Evolutionary conservation across 2,888 invertebrate species (phyloP).

Genomic region (Caenorhabditis plicata): DNA sequence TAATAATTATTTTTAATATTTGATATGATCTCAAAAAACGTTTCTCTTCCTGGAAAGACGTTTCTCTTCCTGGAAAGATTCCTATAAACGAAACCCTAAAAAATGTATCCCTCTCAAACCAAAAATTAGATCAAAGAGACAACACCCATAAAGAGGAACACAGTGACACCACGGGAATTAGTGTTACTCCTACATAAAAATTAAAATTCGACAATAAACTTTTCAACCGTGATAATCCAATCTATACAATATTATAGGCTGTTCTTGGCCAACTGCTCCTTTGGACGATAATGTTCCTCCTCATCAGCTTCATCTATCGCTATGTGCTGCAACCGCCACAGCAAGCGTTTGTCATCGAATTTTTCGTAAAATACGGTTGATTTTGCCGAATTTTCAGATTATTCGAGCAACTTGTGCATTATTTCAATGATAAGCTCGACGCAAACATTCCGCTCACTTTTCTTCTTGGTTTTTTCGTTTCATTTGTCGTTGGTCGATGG

Average conservation of each 20-base stretch:
- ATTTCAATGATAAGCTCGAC: conserved; percentile 51
- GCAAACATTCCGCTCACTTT: conserved; percentile 50
- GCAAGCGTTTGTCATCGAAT: conserved; percentile 40
- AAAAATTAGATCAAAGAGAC: no score
- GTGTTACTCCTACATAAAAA: no score
- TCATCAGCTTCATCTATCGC: conserved; percentile 56
- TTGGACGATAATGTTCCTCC: conserved; percentile 54
- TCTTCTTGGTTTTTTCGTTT: conserved; percentile 52
- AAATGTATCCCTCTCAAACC: no score
- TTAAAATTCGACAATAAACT: no score
- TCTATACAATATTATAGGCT: conserved; percentile 39
- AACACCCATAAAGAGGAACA: no score
- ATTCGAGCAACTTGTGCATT: conserved; percentile 46
- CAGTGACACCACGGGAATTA: no score
- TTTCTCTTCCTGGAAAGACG: no score
- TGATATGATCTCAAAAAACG: no score
- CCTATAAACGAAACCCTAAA: no score
- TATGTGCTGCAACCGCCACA: conserved; percentile 44
- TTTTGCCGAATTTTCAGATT: conserved; percentile 27
- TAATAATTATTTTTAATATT: no score
- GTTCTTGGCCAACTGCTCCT: conserved; percentile 50
- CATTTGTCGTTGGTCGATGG: conserved; percentile 53
- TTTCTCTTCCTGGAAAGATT: no score
- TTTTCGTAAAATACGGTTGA: neutral
- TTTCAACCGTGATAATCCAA: no score